phyloP scores from a whole-genome alignment of 2,113 vertebrate species.

The Sakesphorus luctuosus region DNA sequence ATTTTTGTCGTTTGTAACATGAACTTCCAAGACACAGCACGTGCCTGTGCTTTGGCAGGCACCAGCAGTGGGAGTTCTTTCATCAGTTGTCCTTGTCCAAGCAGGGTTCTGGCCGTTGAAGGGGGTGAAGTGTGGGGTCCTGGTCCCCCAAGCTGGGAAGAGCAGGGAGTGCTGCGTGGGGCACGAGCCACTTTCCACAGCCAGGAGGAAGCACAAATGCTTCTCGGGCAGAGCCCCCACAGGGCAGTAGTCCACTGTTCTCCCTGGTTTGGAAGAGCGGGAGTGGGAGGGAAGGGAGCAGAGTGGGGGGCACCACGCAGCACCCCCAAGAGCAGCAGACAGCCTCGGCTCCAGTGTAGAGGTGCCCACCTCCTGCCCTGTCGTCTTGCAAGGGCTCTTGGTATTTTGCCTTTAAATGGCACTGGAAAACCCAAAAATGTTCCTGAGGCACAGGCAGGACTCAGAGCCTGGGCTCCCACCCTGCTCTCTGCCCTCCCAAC shows the following conservation, averaged over 20 bases:
- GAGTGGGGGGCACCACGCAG: accelerated
- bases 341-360: accelerated
- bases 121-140: accelerated
- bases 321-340: neutral
- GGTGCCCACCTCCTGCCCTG: too few relatives aligned
- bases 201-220: neutral
- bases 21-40: neutral
- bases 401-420: neutral
- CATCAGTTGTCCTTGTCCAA: accelerated
- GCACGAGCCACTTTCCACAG: accelerated
- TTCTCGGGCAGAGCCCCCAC: accelerated
- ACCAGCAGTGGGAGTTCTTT: neutral
- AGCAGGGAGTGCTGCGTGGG: neutral
- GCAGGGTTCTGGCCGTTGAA: neutral
- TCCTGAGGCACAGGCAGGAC: neutral
- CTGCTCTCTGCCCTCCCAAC: neutral
- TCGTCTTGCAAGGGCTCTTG: accelerated
- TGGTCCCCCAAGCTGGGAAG: neutral
- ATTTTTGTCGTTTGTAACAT: neutral
- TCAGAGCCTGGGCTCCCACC: neutral
- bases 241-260: neutral
- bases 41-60: accelerated
- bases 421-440: neutral
- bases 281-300: neutral
- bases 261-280: neutral